Evolutionary conservation across 1,140 invertebrate species (phyloP), one percentile per base, ranked within the genome.

Genomic region (Listronotus oregonensis): DNA sequence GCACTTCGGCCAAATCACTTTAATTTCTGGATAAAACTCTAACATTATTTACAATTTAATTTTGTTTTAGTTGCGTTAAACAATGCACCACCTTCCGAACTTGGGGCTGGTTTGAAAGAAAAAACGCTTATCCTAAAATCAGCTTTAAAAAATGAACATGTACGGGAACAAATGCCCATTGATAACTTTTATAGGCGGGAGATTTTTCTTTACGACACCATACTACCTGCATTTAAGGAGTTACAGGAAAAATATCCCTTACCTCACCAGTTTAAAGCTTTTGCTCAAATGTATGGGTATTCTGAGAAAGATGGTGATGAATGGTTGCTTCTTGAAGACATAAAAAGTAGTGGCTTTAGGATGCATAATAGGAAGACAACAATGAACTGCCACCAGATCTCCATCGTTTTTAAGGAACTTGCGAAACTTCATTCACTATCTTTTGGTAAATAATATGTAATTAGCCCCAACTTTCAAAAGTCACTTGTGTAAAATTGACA

Each of bases 251-350:
- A 46, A 27, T 2, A 17, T 8, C 7, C 10, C n/a, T 17, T 63
- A 4, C 37, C 9, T n/a, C 31, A 51, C 12, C 59, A 47, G 11
- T 50, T 42, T 17, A 50, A 9, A n/a, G 18, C 49, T n/a, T 43
- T 32, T 21, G 17, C 60, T 18, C 52, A 52, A 21, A 6, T 43
- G 6, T 15, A 39, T 42, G 49, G 31, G 3, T 9, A 18, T 17
- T 44, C 37, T 11, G 0, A 32, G 7, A 39, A 54, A 0, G n/a
- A 63, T 34, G 40, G 40, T 1, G 21, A 63, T 21, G 60, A 63
- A 37, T 64, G 39, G 27, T 55, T 68, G 12, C 15, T 68, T 17
- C 40, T 68, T 34, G 62, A 68, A n/a, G 46, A 68, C 18, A 21
- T 68, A 15, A 49, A 40, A 32, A 8, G 21, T 44, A 2, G 1